Conservation (phyloP, 1,140 invertebrate species). For the Panulirus ornatus region DNA sequence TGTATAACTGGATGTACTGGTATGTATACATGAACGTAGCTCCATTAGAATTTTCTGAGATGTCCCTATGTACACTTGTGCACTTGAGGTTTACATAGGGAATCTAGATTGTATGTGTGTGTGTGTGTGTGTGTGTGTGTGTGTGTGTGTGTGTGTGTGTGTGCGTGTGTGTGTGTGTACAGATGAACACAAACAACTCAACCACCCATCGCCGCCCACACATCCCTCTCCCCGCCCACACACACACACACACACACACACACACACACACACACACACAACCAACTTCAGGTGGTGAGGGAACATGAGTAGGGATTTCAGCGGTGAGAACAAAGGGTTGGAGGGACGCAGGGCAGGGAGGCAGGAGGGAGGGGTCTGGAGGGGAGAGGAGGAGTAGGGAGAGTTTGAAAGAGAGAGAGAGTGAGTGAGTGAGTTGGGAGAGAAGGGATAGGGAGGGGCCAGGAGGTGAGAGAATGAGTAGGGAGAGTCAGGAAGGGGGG, state of each 20-base stretch:
- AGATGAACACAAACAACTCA: background rate
- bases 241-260: too few relatives aligned
- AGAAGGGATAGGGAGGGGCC: too few relatives aligned
- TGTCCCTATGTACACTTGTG: background rate
- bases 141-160: conserved; percentile 17
- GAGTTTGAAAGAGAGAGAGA: too few relatives aligned
- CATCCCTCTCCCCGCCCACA: background rate
- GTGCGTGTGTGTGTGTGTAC: too few relatives aligned
- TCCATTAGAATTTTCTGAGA: background rate
- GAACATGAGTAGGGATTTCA: too few relatives aligned
- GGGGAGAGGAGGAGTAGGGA: too few relatives aligned
- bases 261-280: too few relatives aligned
- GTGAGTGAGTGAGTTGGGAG: too few relatives aligned
- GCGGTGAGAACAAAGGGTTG: background rate
- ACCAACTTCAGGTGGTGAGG: too few relatives aligned
- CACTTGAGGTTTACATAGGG: background rate
- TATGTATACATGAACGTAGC: background rate
- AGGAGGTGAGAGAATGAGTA: too few relatives aligned
- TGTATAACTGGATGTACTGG: background rate
- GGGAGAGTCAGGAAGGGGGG: too few relatives aligned
- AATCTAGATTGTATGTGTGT: background rate
- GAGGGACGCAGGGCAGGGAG: background rate
- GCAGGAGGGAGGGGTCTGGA: too few relatives aligned
- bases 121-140: conserved; percentile 17
- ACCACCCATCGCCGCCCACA: background rate